These are phyloP conservation scores for Megalopta genalis DNA, from an alignment of 1,140 invertebrate species.

Conservation along the genomic window DNA sequence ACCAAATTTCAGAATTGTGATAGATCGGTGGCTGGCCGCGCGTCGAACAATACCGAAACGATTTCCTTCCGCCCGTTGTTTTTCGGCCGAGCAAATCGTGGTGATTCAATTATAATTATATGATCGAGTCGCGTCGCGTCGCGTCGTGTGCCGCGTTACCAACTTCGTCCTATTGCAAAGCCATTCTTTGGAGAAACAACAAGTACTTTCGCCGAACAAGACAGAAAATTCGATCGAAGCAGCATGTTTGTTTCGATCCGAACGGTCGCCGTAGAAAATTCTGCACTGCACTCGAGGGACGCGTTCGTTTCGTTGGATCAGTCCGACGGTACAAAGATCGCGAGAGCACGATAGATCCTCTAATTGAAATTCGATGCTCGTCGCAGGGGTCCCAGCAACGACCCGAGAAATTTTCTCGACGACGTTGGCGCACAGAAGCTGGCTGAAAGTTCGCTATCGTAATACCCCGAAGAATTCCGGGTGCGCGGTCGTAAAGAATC, in stretches of 20 bases:
- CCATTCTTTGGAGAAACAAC: neutral
- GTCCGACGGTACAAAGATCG: neutral
- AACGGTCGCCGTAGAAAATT: no score
- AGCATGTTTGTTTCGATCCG: no score
- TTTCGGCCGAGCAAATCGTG: neutral
- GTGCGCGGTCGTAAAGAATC: slow-evolving; percentile 24
- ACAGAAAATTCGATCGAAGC: neutral
- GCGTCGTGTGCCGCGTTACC: neutral
- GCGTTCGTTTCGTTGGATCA: no score
- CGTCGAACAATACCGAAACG: slow-evolving; percentile 37
- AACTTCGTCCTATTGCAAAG: neutral
- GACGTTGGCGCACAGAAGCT: neutral
- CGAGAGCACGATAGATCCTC: no score
- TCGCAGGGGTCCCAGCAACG: neutral
- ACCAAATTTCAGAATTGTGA: slow-evolving; percentile 4
- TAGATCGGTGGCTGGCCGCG: slow-evolving; percentile 32
- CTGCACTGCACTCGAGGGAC: no score
- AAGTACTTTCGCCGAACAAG: neutral
- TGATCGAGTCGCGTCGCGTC: no score
- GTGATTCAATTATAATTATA: slow-evolving; percentile 12
- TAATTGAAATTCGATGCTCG: slow-evolving; percentile 39
- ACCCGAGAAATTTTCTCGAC: slow-evolving; percentile 27
- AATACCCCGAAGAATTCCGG: neutral
- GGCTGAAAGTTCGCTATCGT: slow-evolving; percentile 6
- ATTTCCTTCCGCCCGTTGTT: slow-evolving; percentile 24